These are phyloP conservation scores for Diaphora mendica DNA, from an alignment of 2,888 invertebrate genomes.

Conservation along the genomic window DNA sequence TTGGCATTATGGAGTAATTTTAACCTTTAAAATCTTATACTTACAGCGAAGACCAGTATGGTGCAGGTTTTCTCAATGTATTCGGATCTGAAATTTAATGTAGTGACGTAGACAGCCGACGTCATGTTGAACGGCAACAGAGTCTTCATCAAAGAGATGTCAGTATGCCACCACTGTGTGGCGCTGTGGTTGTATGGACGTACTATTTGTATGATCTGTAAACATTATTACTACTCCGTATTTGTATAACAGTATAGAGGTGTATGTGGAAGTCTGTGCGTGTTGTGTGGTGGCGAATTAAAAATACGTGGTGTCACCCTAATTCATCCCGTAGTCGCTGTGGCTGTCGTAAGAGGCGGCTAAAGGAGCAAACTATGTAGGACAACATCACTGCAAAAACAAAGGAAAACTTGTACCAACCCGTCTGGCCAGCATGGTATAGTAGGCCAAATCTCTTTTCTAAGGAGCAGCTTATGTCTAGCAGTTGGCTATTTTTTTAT, in stretches of 20 bases:
- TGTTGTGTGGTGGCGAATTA: too few species aligned
- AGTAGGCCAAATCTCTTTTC: too few species aligned
- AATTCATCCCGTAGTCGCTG: too few species aligned
- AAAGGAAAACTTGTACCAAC: too few species aligned
- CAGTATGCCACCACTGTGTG: constrained; percentile 73
- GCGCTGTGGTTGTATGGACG: constrained; percentile 69
- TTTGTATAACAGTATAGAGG: neutral
- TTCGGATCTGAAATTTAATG: constrained; percentile 36
- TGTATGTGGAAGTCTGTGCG: too few species aligned
- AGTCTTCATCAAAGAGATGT: constrained; percentile 74
- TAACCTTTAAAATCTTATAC: constrained; percentile 23
- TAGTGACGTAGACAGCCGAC: constrained; percentile 55
- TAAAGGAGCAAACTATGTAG: too few species aligned
- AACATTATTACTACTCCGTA: neutral
- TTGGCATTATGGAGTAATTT: neutral
- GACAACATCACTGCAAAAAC: too few species aligned
- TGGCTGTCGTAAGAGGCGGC: too few species aligned
- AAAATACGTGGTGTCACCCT: too few species aligned
- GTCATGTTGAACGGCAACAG: constrained; percentile 71
- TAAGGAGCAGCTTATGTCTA: too few species aligned
- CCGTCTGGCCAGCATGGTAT: too few species aligned
- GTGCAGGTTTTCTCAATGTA: constrained; percentile 62
- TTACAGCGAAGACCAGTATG: constrained; percentile 73
- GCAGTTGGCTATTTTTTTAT: too few species aligned
- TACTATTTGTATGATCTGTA: constrained; percentile 73